Conservation (phyloP, 2,797 vertebrate genomes). For the Thaleichthys pacificus region DNA sequence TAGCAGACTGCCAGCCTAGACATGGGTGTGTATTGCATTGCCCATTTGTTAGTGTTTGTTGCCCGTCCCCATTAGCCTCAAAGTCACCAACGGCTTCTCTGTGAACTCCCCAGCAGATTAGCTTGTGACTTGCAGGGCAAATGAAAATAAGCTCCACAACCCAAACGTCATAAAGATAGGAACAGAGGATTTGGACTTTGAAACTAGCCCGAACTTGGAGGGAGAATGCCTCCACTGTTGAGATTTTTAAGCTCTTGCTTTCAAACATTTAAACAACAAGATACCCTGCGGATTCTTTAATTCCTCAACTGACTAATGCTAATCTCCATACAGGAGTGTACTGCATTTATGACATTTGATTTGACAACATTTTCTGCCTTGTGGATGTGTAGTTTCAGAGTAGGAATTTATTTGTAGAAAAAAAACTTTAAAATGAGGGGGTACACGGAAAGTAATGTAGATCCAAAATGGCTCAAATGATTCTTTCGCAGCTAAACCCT, state of each 20-base stretch:
- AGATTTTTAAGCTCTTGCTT: slow-evolving; percentile 45
- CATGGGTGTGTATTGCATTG: slow-evolving; percentile 50
- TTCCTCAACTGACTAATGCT: slow-evolving; percentile 22
- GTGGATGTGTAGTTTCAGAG: no score
- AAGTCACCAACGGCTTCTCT: slow-evolving; percentile 53
- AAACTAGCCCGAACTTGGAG: slow-evolving; percentile 50
- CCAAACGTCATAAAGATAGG: slow-evolving; percentile 57
- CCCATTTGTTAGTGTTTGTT: slow-evolving; percentile 60
- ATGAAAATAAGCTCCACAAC: slow-evolving; percentile 63
- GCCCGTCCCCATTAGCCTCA: slow-evolving; percentile 63
- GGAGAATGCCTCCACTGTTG: slow-evolving; percentile 45
- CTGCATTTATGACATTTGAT: no score
- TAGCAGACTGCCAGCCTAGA: slow-evolving; percentile 39
- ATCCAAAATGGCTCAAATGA: no score
- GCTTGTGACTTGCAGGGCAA: slow-evolving; percentile 54
- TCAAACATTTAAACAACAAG: slow-evolving; percentile 29
- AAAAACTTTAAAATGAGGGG: no score
- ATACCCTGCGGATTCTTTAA: slow-evolving; percentile 35
- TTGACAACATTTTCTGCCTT: no score
- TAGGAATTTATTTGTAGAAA: no score
- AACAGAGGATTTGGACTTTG: slow-evolving; percentile 63
- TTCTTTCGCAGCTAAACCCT: no score
- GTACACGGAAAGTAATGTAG: no score
- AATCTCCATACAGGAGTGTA: slow-evolving; percentile 28
- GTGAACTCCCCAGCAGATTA: slow-evolving; percentile 60